phyloP scores from a whole-genome alignment of 1,140 invertebrate genomes.

The Scaptomyza pallida region DNA sequence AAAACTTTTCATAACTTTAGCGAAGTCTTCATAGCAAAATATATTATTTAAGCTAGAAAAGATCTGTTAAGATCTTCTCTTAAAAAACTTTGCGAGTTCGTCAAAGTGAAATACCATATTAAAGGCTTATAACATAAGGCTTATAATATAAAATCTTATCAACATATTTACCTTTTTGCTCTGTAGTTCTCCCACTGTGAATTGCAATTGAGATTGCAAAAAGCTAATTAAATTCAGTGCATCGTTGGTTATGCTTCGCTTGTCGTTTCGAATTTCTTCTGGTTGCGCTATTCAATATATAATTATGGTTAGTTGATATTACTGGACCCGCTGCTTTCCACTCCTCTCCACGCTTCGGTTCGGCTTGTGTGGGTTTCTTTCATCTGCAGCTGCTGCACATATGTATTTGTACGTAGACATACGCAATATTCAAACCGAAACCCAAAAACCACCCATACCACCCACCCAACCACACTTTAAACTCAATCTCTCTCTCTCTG shows the following conservation, averaged over 20 bases:
- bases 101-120: too few relatives aligned
- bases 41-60: too few relatives aligned
- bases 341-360: neutral
- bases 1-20: too few relatives aligned
- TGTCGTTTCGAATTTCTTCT: slow-evolving; percentile 57
- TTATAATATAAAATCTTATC: too few relatives aligned
- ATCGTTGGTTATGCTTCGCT: slow-evolving; percentile 54
- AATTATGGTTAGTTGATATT: slow-evolving; percentile 74
- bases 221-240: slow-evolving; percentile 75
- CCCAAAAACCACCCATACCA: slow-evolving; percentile 1
- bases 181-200: slow-evolving; percentile 38
- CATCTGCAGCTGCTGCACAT: slow-evolving; percentile 49
- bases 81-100: too few relatives aligned
- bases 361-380: slow-evolving; percentile 18
- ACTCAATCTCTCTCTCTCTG: neutral
- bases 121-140: too few relatives aligned
- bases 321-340: slow-evolving; percentile 6
- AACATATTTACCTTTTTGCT: too few relatives aligned
- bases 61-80: too few relatives aligned
- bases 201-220: slow-evolving; percentile 38
- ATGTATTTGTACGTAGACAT: neutral
- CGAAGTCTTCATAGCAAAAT: too few relatives aligned
- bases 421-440: neutral
- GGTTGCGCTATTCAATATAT: slow-evolving; percentile 61
- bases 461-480: slow-evolving; percentile 4